Evolutionary conservation across 2,797 vertebrate genomes (phyloP), one percentile per base, ranked within the genome.

Genomic region (Varecia variegata): DNA sequence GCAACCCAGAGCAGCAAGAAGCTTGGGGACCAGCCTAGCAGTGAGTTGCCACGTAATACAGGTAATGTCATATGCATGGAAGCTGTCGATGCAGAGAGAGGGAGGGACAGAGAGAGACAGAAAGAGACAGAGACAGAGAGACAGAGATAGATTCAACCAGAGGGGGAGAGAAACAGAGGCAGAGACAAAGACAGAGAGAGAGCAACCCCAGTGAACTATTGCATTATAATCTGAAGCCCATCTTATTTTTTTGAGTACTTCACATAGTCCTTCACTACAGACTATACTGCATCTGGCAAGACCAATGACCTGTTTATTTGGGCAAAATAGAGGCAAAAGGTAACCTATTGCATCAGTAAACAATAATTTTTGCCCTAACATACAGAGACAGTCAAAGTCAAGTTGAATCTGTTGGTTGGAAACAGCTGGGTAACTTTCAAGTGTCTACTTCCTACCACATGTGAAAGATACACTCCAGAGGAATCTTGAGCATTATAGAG

Each of bases 1-100:
- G 43, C 21, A 82, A 15, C 21, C 74, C 50, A 73, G n/a, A 77
- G 40, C 4, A 60, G 43, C 21, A 27, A 35, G 47, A 47, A 18
- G 21, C 11, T 18, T 35, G 6, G 32, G 58, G 47, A 40, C 3
- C 0, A 47, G 35, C 38, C 50, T 40, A 5, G 52, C 68, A 56
- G 85, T 65, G 54, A 84, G 73, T 27, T 40, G 6, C 43, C 60
- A 32, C 9, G 1, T 38, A 38, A 35, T 10, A 25, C 10, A 20
- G 3, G 32, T 38, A 27, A 18, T 7, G 15, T n/a, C n/a, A 38
- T 9, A 9, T 1, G 10, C 73, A 45, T 1, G 9, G 14, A 23
- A 0, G 21, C 82, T 58, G 21, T 43, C 12, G 0, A 10, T 21
- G 8, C 7, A 89, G 27, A 89, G 45, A 77, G 8, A 76, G 73